Conservation (phyloP, 2,888 invertebrate genomes). For the Mythimna albipuncta region DNA sequence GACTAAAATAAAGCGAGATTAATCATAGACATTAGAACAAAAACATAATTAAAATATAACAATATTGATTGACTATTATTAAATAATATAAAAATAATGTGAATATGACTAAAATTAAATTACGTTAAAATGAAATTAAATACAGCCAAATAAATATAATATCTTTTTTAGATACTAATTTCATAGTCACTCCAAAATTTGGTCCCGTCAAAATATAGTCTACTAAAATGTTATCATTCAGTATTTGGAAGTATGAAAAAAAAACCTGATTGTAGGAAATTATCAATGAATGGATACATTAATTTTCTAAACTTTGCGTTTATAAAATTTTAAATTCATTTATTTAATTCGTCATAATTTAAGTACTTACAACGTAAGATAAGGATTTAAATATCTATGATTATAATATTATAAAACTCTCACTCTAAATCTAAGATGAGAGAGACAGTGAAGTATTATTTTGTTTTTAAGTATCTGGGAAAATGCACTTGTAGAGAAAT, state of each 20-base stretch:
- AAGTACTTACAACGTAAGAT: constrained; percentile 47
- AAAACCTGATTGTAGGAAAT: not conserved
- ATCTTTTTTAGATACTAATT: constrained; percentile 22
- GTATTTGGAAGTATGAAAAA: not conserved
- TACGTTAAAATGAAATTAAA: constrained; percentile 14
- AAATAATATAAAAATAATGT: constrained; percentile 19
- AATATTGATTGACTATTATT: constrained; percentile 37
- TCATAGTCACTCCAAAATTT: constrained; percentile 27
- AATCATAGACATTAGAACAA: constrained; percentile 34
- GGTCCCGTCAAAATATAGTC: constrained; percentile 45
- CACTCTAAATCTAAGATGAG: not conserved
- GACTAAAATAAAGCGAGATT: constrained; percentile 25
- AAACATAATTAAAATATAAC: constrained; percentile 50
- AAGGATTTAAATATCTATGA: constrained; percentile 13
- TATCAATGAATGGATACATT: not conserved
- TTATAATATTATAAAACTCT: constrained; percentile 10
- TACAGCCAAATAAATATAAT: constrained; percentile 44
- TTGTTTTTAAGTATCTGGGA: constrained; percentile 19
- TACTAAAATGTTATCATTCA: constrained; percentile 4
- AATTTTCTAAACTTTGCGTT: constrained; percentile 6
- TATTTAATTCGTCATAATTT: constrained; percentile 65
- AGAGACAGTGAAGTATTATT: constrained; percentile 5
- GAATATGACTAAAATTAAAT: constrained; percentile 23
- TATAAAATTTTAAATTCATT: constrained; percentile 43
- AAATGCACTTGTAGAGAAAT: constrained; percentile 20